Percentiles rank a stretch among this genome's conserved stretches.
These are phyloP conservation scores for Cotesia vestalis DNA, from an alignment of 1,140 invertebrate species.

Conservation along the genomic window DNA sequence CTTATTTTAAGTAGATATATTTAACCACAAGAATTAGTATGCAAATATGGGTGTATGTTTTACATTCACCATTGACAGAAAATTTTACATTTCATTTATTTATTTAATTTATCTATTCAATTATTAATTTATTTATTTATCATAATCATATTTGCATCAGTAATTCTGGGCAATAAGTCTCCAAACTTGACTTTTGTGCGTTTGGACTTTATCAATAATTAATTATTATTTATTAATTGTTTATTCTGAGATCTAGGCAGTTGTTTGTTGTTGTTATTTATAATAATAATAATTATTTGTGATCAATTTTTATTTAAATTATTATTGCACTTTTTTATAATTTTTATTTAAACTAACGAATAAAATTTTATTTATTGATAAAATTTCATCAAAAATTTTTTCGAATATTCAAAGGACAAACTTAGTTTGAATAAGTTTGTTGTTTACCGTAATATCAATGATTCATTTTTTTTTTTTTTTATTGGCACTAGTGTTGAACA, in stretches of 20 bases:
- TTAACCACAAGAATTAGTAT: slow-evolving; percentile 5
- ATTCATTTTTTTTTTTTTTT: slow-evolving; percentile 8
- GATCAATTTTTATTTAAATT: slow-evolving; percentile 38
- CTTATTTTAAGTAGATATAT: slow-evolving; percentile 26
- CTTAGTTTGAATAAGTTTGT: not conserved
- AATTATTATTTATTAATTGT: slow-evolving; percentile 54
- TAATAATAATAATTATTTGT: slow-evolving; percentile 48
- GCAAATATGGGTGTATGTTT: slow-evolving; percentile 10
- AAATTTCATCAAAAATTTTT: not conserved
- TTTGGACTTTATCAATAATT: slow-evolving; percentile 55
- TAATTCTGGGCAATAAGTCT: slow-evolving; percentile 48
- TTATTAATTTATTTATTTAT: not conserved
- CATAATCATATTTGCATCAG: slow-evolving; percentile 21
- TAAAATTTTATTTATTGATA: not conserved
- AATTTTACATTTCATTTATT: too few relatives aligned
- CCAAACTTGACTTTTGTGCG: slow-evolving; percentile 63
- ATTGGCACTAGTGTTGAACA: slow-evolving; percentile 11
- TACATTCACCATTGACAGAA: slow-evolving; percentile 5
- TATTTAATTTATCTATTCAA: too few relatives aligned
- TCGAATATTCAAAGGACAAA: too few relatives aligned
- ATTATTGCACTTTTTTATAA: slow-evolving; percentile 17
- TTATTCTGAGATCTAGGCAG: slow-evolving; percentile 62
- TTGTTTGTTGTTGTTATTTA: slow-evolving; percentile 54
- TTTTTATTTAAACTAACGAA: slow-evolving; percentile 4
- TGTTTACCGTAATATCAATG: slow-evolving; percentile 2